Evolutionary conservation across 2,797 vertebrate genomes (phyloP), one percentile per base, ranked within the genome.

Genomic region (Lepus townsendii): DNA sequence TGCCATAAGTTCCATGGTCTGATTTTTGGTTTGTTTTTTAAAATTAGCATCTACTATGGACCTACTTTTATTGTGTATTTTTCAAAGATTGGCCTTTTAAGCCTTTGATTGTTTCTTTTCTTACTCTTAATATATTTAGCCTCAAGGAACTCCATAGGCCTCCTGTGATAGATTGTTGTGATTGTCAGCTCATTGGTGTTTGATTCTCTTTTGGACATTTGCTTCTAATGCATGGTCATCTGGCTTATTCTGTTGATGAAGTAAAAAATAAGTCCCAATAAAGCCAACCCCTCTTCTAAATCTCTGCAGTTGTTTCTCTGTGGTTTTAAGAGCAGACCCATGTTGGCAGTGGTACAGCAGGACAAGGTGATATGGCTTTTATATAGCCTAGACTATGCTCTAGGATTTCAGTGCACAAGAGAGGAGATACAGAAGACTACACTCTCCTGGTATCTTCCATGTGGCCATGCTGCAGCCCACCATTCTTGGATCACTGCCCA

Each of bases 181-280:
- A 99, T 99, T 97, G 98, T 99, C 96, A 99, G 99, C 94, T 99
- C 99, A 94, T 99, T 99, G 97, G 99, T 0, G 98, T 99, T 98
- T 99, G 99, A 97, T 99, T 99, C 2, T 99, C 98, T 98, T 99
- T 99, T 91, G 98, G 98, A 94, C 98, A 98, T 98, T 99, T 99
- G 68, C 97, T 99, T 95, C 98, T 98, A 7, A 97, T 76, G 84
- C 97, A 98, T 1, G 93, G 88, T 57, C 98, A 98, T 38, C 97
- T 0, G 97, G 97, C 22, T 98, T 97, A 94, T 98, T 99, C 88
- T 98, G 98, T 91, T 98, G 98, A 96, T 99, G 98, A 96, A 99
- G 97, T 97, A 99, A 98, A 98, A 99, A 42, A 99, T 0, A 98
- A 97, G 84, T 98, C 96, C 93, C 97, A 96, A 75, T 98, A 97